Percentiles rank a stretch among this genome's conserved stretches.
phyloP scores from a whole-genome alignment of 2,797 vertebrate species.

The Zenarchopterus dispar region DNA sequence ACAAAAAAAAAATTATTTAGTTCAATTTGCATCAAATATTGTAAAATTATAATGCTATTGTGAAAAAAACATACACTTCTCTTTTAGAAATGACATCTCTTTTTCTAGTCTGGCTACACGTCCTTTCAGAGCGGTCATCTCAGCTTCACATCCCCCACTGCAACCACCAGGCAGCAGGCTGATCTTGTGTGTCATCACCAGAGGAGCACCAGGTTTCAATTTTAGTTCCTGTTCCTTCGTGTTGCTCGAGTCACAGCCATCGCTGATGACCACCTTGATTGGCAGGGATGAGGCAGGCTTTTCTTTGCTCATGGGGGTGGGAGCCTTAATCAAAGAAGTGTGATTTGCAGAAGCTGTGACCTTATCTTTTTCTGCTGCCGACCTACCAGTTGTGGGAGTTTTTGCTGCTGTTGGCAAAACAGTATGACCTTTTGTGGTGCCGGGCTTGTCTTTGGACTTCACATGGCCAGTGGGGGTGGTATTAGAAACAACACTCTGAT shows the following conservation, averaged over 20 bases:
- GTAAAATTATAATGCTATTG: constrained; percentile 1
- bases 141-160: constrained; percentile 72
- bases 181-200: constrained; percentile 90
- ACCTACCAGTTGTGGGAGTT: neutral
- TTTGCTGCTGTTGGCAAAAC: too few species aligned
- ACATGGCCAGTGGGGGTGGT: constrained; percentile 21
- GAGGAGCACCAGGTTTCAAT: constrained; percentile 77
- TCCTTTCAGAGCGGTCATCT: constrained; percentile 79
- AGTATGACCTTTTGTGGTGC: constrained; percentile 8
- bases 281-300: constrained; percentile 52
- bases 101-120: constrained; percentile 80
- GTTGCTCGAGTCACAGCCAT: constrained; percentile 63
- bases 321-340: constrained; percentile 29
- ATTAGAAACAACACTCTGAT: constrained; percentile 56
- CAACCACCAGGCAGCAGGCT: constrained; percentile 82
- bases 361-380: constrained; percentile 36
- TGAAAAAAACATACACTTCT: constrained; percentile 70
- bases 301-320: constrained; percentile 42
- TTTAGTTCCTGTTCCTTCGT: constrained; percentile 72
- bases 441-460: constrained; percentile 54
- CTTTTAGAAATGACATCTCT: constrained; percentile 79
- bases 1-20: constrained; percentile 4
- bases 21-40: neutral
- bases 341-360: constrained; percentile 33
- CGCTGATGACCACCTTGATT: constrained; percentile 76